Percentiles rank a stretch among this genome's conserved stretches.
These are phyloP conservation scores for human (Homo sapiens) DNA, from an alignment of 2,113 vertebrate species.

Conservation along the genomic window DNA sequence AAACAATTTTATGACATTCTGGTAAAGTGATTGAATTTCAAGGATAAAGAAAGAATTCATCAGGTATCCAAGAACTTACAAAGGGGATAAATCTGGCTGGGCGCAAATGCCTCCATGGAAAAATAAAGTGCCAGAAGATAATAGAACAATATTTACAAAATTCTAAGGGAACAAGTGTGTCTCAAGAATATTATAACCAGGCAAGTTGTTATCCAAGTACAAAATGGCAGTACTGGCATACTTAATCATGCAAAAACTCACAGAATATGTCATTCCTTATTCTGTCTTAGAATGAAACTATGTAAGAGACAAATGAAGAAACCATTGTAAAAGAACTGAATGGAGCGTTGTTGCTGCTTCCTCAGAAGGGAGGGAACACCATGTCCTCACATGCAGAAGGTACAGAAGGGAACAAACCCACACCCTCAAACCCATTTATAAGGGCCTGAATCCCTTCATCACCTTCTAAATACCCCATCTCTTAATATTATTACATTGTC, in stretches of 20 bases:
- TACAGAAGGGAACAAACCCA: not conserved
- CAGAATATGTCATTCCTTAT: not conserved
- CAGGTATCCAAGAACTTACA: constrained; percentile 62
- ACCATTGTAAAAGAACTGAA: not conserved
- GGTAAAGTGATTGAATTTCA: constrained; percentile 70
- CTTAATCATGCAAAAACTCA: not conserved
- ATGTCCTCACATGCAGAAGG: not conserved
- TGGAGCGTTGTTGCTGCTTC: not conserved
- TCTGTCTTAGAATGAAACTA: not conserved
- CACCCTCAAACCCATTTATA: not conserved
- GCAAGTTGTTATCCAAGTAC: not conserved
- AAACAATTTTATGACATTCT: constrained; percentile 36
- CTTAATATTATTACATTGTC: not conserved
- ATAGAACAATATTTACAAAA: constrained; percentile 67
- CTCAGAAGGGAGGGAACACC: not conserved
- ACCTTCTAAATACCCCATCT: not conserved
- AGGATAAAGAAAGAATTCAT: constrained; percentile 71
- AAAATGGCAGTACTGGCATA: not conserved
- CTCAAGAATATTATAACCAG: constrained; percentile 47
- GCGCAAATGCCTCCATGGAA: constrained; percentile 50
- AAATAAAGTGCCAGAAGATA: constrained; percentile 68
- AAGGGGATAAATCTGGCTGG: constrained; percentile 47
- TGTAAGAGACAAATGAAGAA: not conserved
- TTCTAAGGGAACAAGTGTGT: constrained; percentile 43
- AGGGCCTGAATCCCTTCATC: not conserved